Conservation (phyloP, 2,888 invertebrate genomes). For the Ornithoptera alexandrae region DNA sequence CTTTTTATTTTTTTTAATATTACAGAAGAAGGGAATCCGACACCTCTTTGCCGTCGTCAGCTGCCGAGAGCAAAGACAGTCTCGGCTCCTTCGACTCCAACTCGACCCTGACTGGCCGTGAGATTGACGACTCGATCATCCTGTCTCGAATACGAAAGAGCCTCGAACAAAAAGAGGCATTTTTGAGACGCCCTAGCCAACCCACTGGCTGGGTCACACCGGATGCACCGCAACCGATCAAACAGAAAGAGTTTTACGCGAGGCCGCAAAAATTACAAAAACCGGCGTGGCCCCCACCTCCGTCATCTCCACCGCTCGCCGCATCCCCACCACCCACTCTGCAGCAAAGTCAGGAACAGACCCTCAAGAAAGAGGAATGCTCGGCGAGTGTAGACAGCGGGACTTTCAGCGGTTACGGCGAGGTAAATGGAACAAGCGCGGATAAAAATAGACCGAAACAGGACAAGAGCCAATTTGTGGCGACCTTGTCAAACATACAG, state of each 20-base stretch:
- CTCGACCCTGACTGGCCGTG: slow-evolving; percentile 83
- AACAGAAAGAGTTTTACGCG: slow-evolving; percentile 87
- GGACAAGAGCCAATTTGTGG: slow-evolving; percentile 77
- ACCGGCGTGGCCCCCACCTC: slow-evolving; percentile 84
- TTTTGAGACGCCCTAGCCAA: slow-evolving; percentile 86
- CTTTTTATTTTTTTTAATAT: neutral
- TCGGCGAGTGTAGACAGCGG: slow-evolving; percentile 73
- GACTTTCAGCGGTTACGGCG: slow-evolving; percentile 70
- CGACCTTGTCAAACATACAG: slow-evolving; percentile 82
- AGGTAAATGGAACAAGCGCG: slow-evolving; percentile 63
- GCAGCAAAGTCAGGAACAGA: slow-evolving; percentile 45
- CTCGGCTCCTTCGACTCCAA: slow-evolving; percentile 84
- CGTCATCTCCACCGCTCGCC: slow-evolving; percentile 67
- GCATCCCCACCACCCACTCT: slow-evolving; percentile 82
- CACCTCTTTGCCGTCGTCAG: slow-evolving; percentile 82
- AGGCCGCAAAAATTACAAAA: slow-evolving; percentile 87
- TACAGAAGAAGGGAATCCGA: slow-evolving; percentile 81
- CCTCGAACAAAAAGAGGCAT: slow-evolving; percentile 94
- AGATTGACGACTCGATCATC: slow-evolving; percentile 85
- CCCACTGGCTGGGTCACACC: slow-evolving; percentile 81
- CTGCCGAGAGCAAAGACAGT: slow-evolving; percentile 84
- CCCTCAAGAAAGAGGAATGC: slow-evolving; percentile 71
- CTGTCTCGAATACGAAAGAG: slow-evolving; percentile 90
- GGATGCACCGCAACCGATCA: slow-evolving; percentile 75
- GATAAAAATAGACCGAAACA: slow-evolving; percentile 65